Evolutionary conservation across 2,797 vertebrate genomes (phyloP).

Genomic region (Sebastes elongatus): DNA sequence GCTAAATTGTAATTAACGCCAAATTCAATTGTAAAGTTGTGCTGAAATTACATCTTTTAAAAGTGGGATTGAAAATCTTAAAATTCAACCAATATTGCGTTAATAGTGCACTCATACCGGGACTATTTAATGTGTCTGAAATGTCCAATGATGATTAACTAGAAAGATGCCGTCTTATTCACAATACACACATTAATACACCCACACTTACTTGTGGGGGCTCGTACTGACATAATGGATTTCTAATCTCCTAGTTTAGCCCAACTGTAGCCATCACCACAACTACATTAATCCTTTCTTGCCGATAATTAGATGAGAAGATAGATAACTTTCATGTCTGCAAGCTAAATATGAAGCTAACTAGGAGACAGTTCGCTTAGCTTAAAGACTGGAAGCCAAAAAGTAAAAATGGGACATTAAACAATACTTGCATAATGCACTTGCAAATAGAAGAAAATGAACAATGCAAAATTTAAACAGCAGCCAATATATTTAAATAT

Average conservation of each 20-base stretch:
- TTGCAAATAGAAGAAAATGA: not conserved
- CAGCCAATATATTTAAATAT: not conserved
- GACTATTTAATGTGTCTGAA: not conserved
- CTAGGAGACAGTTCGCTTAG: too few relatives aligned
- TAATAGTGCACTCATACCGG: not conserved
- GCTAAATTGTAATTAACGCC: conserved; percentile 11
- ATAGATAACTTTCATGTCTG: not conserved
- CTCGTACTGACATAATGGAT: not conserved
- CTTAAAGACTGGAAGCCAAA: not conserved
- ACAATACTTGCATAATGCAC: not conserved
- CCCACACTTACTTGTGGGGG: not conserved
- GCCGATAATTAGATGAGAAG: not conserved
- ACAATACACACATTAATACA: not conserved
- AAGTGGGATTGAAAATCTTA: not conserved
- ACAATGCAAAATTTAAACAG: not conserved
- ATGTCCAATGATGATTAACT: too few relatives aligned
- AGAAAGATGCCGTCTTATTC: not conserved
- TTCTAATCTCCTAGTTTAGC: not conserved
- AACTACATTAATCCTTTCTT: not conserved
- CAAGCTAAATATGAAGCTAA: not conserved
- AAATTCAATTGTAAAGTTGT: not conserved
- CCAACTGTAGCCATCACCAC: not conserved
- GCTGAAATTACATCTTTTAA: not conserved
- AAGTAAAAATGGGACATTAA: not conserved
- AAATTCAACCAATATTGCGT: not conserved